A percentile compares a stretch with the other conserved stretches of the same genome.
Conservation (phyloP, 1,140 invertebrate species). For the Pentalonia nigronervosa region DNA sequence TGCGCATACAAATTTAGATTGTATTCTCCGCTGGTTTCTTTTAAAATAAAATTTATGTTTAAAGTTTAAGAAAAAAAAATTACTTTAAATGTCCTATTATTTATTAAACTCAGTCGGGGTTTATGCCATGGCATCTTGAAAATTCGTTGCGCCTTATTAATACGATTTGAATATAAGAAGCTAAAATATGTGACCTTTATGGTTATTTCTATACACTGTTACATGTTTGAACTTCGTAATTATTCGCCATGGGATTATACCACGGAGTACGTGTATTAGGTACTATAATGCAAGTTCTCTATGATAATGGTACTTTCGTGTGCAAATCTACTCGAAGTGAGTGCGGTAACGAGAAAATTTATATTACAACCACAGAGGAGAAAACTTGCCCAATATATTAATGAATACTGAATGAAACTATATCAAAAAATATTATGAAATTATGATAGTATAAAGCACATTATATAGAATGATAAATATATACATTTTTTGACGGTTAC, state of each 20-base stretch:
- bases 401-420: neutral
- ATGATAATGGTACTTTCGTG: neutral
- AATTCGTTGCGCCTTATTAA: neutral
- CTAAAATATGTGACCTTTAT: neutral
- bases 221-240: constrained; percentile 2
- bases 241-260: constrained; percentile 8
- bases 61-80: neutral
- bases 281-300: constrained; percentile 8
- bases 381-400: neutral
- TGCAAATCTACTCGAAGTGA: neutral
- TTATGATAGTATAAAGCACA: neutral
- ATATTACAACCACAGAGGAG: neutral
- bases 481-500: neutral
- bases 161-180: neutral
- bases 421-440: neutral
- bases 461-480: neutral
- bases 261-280: neutral
- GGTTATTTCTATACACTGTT: neutral
- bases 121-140: neutral
- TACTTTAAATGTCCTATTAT: neutral
- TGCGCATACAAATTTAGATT: neutral
- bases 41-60: neutral
- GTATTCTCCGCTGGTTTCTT: neutral
- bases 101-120: neutral
- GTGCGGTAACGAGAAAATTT: neutral